Base-by-base conservation (phyloP, 35 echinoderm and acorn worm species). In the Diadema setosum region DNA sequence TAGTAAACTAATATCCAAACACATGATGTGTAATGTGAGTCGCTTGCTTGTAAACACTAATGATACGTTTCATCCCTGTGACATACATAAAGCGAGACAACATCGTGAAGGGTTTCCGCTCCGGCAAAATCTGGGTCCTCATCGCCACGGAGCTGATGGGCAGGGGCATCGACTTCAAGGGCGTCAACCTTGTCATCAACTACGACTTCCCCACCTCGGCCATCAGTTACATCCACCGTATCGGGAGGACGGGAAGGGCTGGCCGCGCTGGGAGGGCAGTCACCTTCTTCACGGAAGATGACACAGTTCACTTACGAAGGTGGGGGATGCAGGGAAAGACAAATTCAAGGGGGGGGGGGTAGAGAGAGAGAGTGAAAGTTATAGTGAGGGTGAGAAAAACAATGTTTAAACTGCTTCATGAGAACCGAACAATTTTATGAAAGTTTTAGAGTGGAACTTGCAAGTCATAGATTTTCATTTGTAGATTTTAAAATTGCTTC, bases 161-260 rank as follows among this genome's bases (percentile, higher is more conserved):
- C 17, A 65, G 96, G 46, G 96, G 96, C 31, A 99, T 99, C 18
- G 96, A 99, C 64, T 98, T 98, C 83, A 99, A 99, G 67, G 96
- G 96, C 0, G 92, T 99, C 9, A 99, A 99, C 46, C 50, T 99
- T 1, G 96, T 99, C 46, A 95, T 99, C 61, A 99, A 99, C 58
- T 99, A 99, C 27, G 96, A 99, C 90, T 99, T 99, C 81, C 96
- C 96, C 0, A 92, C 96, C 1, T 94, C 96, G 1, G 96, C 96
- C 4, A 87, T 99, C 46, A 99, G 96, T 60, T 99, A 99, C 65
- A 99, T 99, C 42, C 96, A 99, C 74, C 50, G 96, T 16, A 99
- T 98, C n/a, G 96, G 96, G 7, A 56, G 96, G 32, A 98, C 96
- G 0, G 95, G 96, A 4, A 58, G 96, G 33, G 96, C 96, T 11